Percentiles rank a stretch among this genome's conserved stretches.
These are phyloP conservation scores for Drosophila suzukii DNA, from an alignment of 1,140 invertebrate species.

Conservation along the genomic window DNA sequence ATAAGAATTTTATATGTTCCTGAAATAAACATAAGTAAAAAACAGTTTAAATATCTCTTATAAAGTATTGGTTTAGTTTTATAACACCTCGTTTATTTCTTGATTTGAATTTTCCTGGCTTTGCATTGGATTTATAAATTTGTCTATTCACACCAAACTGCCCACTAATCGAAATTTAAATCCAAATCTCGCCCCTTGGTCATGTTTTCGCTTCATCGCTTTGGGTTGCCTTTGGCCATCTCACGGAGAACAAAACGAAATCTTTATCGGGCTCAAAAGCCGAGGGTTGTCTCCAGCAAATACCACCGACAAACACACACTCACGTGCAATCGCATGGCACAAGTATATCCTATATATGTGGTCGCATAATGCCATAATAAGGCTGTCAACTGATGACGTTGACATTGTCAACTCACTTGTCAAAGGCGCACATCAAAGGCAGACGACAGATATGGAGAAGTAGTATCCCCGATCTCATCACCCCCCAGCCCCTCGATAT, in stretches of 20 bases:
- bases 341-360: background rate
- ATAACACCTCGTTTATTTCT: no score
- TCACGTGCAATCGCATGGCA: slow-evolving; percentile 6
- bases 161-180: no score
- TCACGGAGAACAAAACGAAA: background rate
- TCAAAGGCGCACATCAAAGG: slow-evolving; percentile 83
- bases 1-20: no score
- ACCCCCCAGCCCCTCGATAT: slow-evolving; percentile 12
- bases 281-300: slow-evolving; percentile 1
- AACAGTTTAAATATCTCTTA: no score
- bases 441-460: slow-evolving; percentile 80
- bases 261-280: slow-evolving; percentile 27
- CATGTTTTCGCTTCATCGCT: background rate
- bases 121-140: no score
- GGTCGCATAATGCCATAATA: slow-evolving; percentile 74
- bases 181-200: background rate
- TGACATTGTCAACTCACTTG: slow-evolving; percentile 84
- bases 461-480: slow-evolving; percentile 41
- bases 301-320: slow-evolving; percentile 10
- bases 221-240: slow-evolving; percentile 13
- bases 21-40: no score
- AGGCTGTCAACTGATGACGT: slow-evolving; percentile 82
- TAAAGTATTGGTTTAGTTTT: no score
- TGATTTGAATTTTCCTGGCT: no score
- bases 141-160: no score